Conservation (phyloP, 2,113 vertebrate species). For the Fukomys damarensis region DNA sequence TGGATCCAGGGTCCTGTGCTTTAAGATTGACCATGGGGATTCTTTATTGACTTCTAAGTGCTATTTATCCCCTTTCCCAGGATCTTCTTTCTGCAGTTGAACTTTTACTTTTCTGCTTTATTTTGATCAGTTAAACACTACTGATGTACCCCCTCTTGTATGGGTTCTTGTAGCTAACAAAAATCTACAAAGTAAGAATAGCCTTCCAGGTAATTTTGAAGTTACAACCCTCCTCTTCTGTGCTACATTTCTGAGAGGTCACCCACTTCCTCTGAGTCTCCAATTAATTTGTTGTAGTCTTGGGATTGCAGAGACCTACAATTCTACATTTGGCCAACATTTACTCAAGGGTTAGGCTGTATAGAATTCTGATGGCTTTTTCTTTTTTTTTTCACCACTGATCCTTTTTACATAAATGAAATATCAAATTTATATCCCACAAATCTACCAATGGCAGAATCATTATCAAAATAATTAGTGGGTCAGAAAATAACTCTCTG, state of each 20-base stretch:
- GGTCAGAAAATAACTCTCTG: background rate
- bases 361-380: background rate
- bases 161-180: background rate
- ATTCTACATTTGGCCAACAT: conserved; percentile 2
- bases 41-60: background rate
- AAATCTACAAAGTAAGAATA: background rate
- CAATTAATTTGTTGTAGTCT: background rate
- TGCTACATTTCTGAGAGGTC: background rate
- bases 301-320: background rate
- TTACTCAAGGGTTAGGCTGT: background rate
- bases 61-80: background rate
- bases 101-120: conserved; percentile 10
- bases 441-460: background rate
- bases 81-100: background rate
- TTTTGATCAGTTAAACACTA: background rate
- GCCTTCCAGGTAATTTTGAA: background rate
- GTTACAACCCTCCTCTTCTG: background rate
- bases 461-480: background rate
- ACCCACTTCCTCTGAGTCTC: background rate
- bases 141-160: fast-evolving
- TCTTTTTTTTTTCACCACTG: background rate
- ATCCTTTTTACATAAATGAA: background rate
- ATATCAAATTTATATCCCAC: background rate
- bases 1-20: background rate
- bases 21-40: background rate